Percentiles rank a stretch among this genome's conserved stretches.
Conservation (phyloP, 53 echinoderm and acorn worm genomes). For the Antedon mediterranea region DNA sequence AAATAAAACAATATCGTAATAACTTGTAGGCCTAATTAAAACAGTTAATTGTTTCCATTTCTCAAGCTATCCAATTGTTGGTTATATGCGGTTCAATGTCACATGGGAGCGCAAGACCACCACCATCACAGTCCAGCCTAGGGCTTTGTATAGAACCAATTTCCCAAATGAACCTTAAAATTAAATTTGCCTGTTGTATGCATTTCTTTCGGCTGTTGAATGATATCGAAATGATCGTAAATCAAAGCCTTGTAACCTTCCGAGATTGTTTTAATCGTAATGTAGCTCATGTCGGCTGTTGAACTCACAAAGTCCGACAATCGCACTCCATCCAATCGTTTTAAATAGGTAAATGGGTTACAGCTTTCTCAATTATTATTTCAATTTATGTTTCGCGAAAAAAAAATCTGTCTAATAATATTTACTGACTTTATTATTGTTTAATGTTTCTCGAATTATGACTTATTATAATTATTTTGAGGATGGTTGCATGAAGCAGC, state of each 20-base stretch:
- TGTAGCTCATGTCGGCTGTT: neutral
- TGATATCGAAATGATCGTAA: neutral
- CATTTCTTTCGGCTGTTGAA: neutral
- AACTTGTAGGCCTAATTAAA: neutral
- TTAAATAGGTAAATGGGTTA: neutral
- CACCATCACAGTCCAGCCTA: conserved; percentile 28
- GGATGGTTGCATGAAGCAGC: too few species aligned
- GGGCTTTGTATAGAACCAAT: conserved; percentile 31
- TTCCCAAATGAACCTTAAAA: conserved; percentile 47
- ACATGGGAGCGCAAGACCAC: conserved; percentile 14
- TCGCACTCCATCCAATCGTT: neutral
- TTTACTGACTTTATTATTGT: too few species aligned
- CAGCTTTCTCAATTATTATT: neutral
- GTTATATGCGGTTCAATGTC: neutral
- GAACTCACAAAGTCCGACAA: neutral
- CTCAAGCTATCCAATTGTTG: neutral
- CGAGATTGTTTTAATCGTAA: neutral
- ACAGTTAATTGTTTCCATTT: neutral
- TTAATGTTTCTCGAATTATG: too few species aligned
- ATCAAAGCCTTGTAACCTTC: neutral
- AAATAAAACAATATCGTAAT: neutral
- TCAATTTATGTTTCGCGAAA: neutral
- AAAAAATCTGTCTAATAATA: neutral
- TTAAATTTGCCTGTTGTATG: conserved; percentile 34
- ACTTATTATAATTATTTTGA: too few species aligned